phyloP scores from a whole-genome alignment of 1,140 invertebrate species.

The Dendrolimus punctatus region DNA sequence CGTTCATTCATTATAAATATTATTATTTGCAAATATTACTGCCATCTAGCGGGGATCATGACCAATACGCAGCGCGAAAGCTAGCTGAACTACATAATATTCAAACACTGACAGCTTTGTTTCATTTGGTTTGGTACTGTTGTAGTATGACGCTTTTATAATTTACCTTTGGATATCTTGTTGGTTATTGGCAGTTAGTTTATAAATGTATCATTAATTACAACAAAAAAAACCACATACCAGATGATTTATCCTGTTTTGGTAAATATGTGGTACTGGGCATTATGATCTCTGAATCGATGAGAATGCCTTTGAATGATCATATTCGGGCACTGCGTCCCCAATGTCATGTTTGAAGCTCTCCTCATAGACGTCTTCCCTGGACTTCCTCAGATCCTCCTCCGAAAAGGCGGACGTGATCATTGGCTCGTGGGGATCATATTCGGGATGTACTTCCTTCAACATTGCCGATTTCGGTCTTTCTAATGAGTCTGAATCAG shows the following conservation, averaged over 20 bases:
- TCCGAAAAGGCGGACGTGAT: constrained; percentile 64
- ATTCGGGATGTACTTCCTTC: constrained; percentile 59
- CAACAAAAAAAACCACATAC: constrained; percentile 26
- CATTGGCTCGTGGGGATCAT: constrained; percentile 65
- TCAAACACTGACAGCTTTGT: no score
- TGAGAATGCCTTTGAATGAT: constrained; percentile 41
- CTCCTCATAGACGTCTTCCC: constrained; percentile 57
- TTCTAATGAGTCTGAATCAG: constrained; percentile 59
- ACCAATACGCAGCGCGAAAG: no score
- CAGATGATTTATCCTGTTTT: constrained; percentile 61
- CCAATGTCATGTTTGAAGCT: constrained; percentile 45
- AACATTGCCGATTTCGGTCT: constrained; percentile 60
- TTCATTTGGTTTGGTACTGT: no score
- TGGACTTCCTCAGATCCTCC: constrained; percentile 55
- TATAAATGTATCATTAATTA: background rate
- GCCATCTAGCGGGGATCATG: no score
- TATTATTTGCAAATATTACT: no score
- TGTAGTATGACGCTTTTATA: no score
- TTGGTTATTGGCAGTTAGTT: no score
- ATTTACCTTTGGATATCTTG: no score
- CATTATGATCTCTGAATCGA: constrained; percentile 30
- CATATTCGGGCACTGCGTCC: constrained; percentile 31
- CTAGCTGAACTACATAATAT: no score
- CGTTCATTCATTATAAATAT: no score
- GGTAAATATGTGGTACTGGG: constrained; percentile 27